A percentile compares a stretch with the other conserved stretches of the same genome.
These are phyloP conservation scores for Scaptodrosophila latifasciaeformis DNA, from an alignment of 2,888 invertebrate species.

Conservation along the genomic window DNA sequence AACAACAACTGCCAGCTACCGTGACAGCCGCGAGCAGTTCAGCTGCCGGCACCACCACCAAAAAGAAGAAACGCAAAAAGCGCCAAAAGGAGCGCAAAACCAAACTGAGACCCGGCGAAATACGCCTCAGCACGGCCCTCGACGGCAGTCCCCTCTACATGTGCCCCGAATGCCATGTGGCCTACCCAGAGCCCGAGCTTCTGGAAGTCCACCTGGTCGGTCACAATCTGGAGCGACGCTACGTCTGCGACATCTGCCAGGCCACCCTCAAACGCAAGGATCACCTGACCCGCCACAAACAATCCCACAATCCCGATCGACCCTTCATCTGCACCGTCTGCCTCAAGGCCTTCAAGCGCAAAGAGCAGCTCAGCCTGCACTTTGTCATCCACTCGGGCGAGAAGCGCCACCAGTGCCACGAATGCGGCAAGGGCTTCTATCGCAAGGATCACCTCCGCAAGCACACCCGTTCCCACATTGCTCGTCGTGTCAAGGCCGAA, in stretches of 20 bases:
- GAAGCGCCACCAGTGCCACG: slow-evolving; percentile 89
- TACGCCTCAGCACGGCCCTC: slow-evolving; percentile 84
- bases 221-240: slow-evolving; percentile 88
- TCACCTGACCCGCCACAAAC: slow-evolving; percentile 90
- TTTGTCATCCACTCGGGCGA: slow-evolving; percentile 92
- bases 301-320: slow-evolving; percentile 90
- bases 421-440: slow-evolving; percentile 91
- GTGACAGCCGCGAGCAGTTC: slow-evolving; percentile 21
- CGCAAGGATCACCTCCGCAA: slow-evolving; percentile 90
- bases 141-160: slow-evolving; percentile 90
- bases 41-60: slow-evolving; percentile 71
- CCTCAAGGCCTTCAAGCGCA: slow-evolving; percentile 90
- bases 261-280: slow-evolving; percentile 91
- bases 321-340: slow-evolving; percentile 92
- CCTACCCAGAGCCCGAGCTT: slow-evolving; percentile 88
- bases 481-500: slow-evolving; percentile 86
- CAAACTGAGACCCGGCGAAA: slow-evolving; percentile 88
- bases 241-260: slow-evolving; percentile 92
- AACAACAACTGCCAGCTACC: slow-evolving; percentile 29
- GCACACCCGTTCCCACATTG: slow-evolving; percentile 89
- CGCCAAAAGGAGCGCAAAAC: slow-evolving; percentile 83
- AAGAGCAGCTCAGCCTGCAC: slow-evolving; percentile 90
- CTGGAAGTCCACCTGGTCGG: slow-evolving; percentile 89
- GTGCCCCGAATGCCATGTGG: slow-evolving; percentile 92
- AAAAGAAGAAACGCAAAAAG: slow-evolving; percentile 89